A percentile compares a stretch with the other conserved stretches of the same genome.
These are phyloP conservation scores for Steatornis caripensis DNA, from an alignment of 2,113 vertebrate genomes.

Conservation along the genomic window DNA sequence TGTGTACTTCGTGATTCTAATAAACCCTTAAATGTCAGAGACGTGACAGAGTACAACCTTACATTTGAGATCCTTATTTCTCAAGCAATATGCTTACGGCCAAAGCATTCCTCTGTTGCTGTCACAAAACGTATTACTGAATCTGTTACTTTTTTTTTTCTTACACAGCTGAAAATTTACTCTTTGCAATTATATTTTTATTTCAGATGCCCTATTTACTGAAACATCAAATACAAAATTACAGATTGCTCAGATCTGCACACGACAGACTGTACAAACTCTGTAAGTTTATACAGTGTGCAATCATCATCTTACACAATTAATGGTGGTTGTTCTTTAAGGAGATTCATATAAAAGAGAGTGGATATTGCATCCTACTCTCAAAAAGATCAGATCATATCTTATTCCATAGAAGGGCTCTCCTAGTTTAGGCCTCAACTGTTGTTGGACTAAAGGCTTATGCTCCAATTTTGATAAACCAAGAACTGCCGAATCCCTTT, in stretches of 20 bases:
- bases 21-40: background rate
- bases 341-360: background rate
- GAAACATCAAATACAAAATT: background rate
- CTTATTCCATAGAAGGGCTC: background rate
- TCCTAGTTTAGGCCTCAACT: background rate
- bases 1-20: background rate
- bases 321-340: background rate
- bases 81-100: background rate
- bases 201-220: background rate
- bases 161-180: background rate
- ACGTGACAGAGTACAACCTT: background rate
- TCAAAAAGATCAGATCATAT: background rate
- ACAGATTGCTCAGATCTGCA: background rate
- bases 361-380: background rate
- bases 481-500: background rate
- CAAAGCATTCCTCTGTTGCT: background rate
- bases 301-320: background rate
- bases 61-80: background rate
- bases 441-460: background rate
- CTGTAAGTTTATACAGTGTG: background rate
- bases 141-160: background rate
- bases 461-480: background rate
- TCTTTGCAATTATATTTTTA: background rate
- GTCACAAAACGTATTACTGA: background rate
- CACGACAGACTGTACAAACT: rapidly evolving